These are phyloP conservation scores for Psittacula cyanocephala DNA, from an alignment of 2,113 vertebrate genomes.

Conservation along the genomic window DNA sequence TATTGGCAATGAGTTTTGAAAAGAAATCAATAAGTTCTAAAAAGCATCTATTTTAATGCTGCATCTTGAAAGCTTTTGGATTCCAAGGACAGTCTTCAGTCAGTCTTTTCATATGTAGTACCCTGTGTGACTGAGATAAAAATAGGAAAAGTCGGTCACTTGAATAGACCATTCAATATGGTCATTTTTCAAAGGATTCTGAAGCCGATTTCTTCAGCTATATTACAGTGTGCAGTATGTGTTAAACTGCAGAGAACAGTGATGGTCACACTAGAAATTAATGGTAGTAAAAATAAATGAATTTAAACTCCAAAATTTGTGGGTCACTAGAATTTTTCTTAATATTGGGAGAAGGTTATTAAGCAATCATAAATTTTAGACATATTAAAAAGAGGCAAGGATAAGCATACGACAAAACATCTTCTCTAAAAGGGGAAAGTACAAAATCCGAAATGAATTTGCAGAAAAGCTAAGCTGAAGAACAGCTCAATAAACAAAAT, in stretches of 20 bases:
- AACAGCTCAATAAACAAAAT: background rate
- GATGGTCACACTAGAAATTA: constrained; percentile 42
- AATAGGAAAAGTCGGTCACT: constrained; percentile 3
- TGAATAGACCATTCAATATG: background rate
- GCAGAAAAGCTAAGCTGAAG: background rate
- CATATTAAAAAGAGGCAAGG: background rate
- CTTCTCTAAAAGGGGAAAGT: background rate
- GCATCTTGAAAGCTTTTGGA: background rate
- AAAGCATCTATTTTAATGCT: background rate
- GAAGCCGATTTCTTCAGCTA: background rate
- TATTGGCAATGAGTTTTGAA: background rate
- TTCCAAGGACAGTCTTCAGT: background rate
- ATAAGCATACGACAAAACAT: background rate
- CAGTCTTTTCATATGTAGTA: background rate
- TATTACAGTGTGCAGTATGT: constrained; percentile 29
- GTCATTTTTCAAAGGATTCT: constrained; percentile 16
- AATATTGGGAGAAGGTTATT: background rate
- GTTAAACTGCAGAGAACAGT: constrained; percentile 49
- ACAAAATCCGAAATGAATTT: background rate
- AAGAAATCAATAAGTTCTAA: background rate
- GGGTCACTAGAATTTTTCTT: constrained; percentile 7
- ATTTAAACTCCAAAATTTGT: constrained; percentile 36
- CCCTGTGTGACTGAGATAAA: background rate
- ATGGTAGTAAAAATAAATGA: constrained; percentile 19
- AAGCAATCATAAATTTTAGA: background rate